Conservation (phyloP, 30 jellyfish, hydroid and myxozoan species). For the Pelagia noctiluca region DNA sequence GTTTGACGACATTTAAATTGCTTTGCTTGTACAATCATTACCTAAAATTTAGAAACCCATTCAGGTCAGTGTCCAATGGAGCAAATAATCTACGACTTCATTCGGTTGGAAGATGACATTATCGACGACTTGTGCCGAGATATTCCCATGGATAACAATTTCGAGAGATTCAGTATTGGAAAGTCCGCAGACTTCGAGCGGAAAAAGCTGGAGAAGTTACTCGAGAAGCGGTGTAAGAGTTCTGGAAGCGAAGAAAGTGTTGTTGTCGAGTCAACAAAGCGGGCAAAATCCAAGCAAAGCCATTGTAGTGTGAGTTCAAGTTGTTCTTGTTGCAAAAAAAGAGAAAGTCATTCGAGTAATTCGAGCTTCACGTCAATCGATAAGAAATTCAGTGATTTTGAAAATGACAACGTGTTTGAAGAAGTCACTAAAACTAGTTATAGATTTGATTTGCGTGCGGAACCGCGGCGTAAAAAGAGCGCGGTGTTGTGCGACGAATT, state of each 20-base stretch:
- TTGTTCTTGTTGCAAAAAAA: too few species aligned
- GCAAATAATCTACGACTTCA: conserved; percentile 60
- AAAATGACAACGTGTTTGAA: too few species aligned
- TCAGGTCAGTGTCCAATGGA: conserved; percentile 26
- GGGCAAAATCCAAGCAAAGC: too few species aligned
- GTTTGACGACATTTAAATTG: not conserved
- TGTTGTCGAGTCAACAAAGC: too few species aligned
- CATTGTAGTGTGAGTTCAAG: too few species aligned
- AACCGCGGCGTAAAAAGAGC: not conserved
- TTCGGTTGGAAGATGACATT: conserved; percentile 64
- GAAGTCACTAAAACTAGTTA: too few species aligned
- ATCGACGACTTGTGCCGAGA: conserved; percentile 69
- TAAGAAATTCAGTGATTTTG: too few species aligned
- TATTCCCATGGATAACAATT: conserved; percentile 45
- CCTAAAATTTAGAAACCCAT: not conserved
- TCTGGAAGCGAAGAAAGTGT: too few species aligned
- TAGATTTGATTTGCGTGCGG: too few species aligned
- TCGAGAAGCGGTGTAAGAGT: too few species aligned
- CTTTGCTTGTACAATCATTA: not conserved
- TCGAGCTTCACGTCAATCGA: too few species aligned
- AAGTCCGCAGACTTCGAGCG: conserved; percentile 43
- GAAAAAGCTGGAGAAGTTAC: not conserved
- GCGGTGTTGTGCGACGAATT: conserved; percentile 8
- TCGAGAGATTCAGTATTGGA: conserved; percentile 34
- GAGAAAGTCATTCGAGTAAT: too few species aligned